These are phyloP conservation scores for Rhingia rostrata DNA, from an alignment of 2,888 invertebrate genomes.

Conservation along the genomic window DNA sequence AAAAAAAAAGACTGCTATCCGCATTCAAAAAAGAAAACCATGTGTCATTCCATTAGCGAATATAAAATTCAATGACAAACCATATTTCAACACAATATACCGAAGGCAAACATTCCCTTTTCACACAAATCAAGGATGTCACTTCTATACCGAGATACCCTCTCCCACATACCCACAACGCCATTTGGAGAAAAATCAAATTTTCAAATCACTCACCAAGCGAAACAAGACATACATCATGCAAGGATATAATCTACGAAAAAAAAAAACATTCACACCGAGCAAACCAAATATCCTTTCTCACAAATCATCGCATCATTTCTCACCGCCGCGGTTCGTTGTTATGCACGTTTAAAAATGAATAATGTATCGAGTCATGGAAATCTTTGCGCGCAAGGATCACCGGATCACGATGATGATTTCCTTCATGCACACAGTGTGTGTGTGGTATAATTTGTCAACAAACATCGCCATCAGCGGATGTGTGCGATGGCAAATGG, in stretches of 20 bases:
- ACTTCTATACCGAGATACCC: slow-evolving; percentile 8
- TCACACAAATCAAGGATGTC: slow-evolving; percentile 48
- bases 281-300: slow-evolving; percentile 52
- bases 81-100: slow-evolving; percentile 56
- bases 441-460: slow-evolving; percentile 67
- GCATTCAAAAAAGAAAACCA: slow-evolving; percentile 10
- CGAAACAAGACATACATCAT: slow-evolving; percentile 31
- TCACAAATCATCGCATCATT: slow-evolving; percentile 70
- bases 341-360: slow-evolving; percentile 70
- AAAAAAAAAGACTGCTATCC: neutral
- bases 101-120: slow-evolving; percentile 1
- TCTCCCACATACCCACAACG: slow-evolving; percentile 46
- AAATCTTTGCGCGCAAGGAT: slow-evolving; percentile 63
- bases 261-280: slow-evolving; percentile 8
- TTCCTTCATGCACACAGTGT: slow-evolving; percentile 16
- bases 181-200: slow-evolving; percentile 71
- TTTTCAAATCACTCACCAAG: slow-evolving; percentile 69
- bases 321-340: slow-evolving; percentile 34
- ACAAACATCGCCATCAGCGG: slow-evolving; percentile 51
- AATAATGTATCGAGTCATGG: slow-evolving; percentile 70
- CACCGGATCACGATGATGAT: slow-evolving; percentile 69
- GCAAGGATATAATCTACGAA: slow-evolving; percentile 12
- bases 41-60: slow-evolving; percentile 68
- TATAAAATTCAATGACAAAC: slow-evolving; percentile 62
- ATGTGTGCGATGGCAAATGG: slow-evolving; percentile 30